phyloP scores from a whole-genome alignment of 2,797 vertebrate genomes.

The Poeciliopsis infans region DNA sequence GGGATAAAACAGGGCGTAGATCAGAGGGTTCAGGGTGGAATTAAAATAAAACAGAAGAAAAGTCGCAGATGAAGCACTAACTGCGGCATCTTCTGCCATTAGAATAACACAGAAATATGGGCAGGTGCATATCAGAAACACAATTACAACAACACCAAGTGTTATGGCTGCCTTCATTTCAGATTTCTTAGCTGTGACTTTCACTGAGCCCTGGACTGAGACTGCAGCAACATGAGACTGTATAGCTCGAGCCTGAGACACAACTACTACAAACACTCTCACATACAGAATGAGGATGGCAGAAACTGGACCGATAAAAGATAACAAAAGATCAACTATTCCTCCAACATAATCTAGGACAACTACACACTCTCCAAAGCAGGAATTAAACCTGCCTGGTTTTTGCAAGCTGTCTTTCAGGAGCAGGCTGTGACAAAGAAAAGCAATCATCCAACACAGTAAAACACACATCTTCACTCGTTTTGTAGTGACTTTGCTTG shows the following conservation, averaged over 20 bases:
- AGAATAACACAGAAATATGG: slow-evolving; percentile 3
- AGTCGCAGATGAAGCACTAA: background rate
- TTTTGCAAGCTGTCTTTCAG: background rate
- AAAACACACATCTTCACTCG: slow-evolving; percentile 7
- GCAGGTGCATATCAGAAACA: background rate
- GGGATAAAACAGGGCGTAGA: background rate
- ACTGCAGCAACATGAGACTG: background rate
- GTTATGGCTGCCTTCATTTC: background rate
- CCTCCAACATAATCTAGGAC: background rate
- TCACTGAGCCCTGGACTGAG: background rate
- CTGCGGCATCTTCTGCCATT: background rate
- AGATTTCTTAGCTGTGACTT: background rate
- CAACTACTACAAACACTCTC: slow-evolving; percentile 4
- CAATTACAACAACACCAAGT: background rate
- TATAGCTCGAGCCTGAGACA: background rate
- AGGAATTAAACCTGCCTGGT: slow-evolving; percentile 15
- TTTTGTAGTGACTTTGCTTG: slow-evolving; percentile 34
- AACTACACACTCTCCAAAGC: slow-evolving; percentile 3
- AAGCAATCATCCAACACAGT: slow-evolving; percentile 19
- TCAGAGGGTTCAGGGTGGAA: background rate
- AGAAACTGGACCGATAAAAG: background rate
- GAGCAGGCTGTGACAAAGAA: background rate
- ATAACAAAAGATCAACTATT: background rate
- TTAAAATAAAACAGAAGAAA: slow-evolving; percentile 7
- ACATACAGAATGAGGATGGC: slow-evolving; percentile 8